Evolutionary conservation across 2,888 invertebrate species (phyloP).

Genomic region (Eumerus sabulonum): DNA sequence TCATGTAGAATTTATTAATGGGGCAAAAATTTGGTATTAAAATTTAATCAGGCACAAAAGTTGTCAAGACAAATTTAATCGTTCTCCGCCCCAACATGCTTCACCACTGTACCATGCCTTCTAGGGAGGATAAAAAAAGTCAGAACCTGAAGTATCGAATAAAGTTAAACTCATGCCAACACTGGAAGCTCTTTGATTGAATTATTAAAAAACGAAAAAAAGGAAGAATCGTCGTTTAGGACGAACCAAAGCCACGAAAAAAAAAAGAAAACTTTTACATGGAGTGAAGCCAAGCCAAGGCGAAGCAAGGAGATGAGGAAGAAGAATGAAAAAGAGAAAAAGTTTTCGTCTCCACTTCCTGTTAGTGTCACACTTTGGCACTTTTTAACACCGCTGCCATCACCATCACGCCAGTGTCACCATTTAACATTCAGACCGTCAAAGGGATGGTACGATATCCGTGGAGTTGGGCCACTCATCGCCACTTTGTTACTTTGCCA

Average conservation of each 20-base stretch:
- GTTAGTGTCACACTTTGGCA: slow-evolving; percentile 70
- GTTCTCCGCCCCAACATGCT: slow-evolving; percentile 3
- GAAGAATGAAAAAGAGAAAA: slow-evolving; percentile 68
- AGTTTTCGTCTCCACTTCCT: slow-evolving; percentile 69
- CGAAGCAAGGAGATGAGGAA: slow-evolving; percentile 23
- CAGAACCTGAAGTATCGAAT: slow-evolving; percentile 17
- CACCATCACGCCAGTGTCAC: slow-evolving; percentile 56
- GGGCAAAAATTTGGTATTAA: slow-evolving; percentile 73
- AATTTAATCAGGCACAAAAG: slow-evolving; percentile 77
- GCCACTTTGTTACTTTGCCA: slow-evolving; percentile 16
- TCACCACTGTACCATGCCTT: slow-evolving; percentile 14
- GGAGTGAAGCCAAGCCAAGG: too few relatives aligned
- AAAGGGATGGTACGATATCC: slow-evolving; percentile 25
- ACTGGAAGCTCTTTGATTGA: slow-evolving; percentile 71
- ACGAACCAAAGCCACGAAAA: slow-evolving; percentile 65
- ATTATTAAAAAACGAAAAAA: slow-evolving; percentile 70
- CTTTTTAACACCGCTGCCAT: slow-evolving; percentile 67
- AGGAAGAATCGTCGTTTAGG: slow-evolving; percentile 63
- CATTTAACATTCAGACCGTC: slow-evolving; percentile 51
- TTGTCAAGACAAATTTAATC: slow-evolving; percentile 71
- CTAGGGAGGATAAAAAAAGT: slow-evolving; percentile 19
- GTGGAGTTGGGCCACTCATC: slow-evolving; percentile 9
- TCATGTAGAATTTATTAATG: slow-evolving; percentile 72
- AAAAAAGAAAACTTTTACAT: slow-evolving; percentile 21
- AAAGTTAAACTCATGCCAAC: slow-evolving; percentile 68